Conservation (phyloP, 1,140 invertebrate genomes). For the Zaprionus capensis region DNA sequence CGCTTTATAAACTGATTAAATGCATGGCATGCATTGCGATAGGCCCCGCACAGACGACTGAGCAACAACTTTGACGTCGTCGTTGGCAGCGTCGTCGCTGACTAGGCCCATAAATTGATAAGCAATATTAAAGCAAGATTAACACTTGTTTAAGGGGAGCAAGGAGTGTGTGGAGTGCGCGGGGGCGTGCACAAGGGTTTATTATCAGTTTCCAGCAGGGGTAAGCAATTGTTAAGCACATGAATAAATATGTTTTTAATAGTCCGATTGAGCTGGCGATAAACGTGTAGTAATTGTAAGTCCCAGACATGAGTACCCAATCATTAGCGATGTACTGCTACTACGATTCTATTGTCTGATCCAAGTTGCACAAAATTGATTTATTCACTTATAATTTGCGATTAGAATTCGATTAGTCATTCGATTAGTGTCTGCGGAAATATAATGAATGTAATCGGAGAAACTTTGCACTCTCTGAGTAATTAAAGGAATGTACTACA, state of each 20-base stretch:
- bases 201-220: too few species aligned
- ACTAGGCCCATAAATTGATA: conserved; percentile 66
- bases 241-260: conserved; percentile 47
- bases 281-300: conserved; percentile 60
- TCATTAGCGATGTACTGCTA: background rate
- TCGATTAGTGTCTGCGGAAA: background rate
- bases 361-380: conserved; percentile 15
- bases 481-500: too few species aligned
- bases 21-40: conserved; percentile 55
- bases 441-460: too few species aligned
- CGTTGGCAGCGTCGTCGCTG: background rate
- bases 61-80: conserved; percentile 37
- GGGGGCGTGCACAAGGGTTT: too few species aligned
- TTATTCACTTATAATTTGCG: conserved; percentile 10
- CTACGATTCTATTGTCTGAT: conserved; percentile 19
- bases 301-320: conserved; percentile 4
- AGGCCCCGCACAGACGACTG: conserved; percentile 32
- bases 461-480: too few species aligned
- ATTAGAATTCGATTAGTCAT: conserved; percentile 1
- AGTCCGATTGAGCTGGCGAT: conserved; percentile 44
- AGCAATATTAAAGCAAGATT: conserved; percentile 63
- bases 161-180: background rate
- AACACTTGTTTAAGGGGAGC: conserved; percentile 28
- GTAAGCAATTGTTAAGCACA: conserved; percentile 40
- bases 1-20: conserved; percentile 68